A percentile compares a stretch with the other conserved stretches of the same genome.
Evolutionary conservation across 2,113 vertebrate genomes (phyloP).

Genomic region (Alaudala cheleensis): DNA sequence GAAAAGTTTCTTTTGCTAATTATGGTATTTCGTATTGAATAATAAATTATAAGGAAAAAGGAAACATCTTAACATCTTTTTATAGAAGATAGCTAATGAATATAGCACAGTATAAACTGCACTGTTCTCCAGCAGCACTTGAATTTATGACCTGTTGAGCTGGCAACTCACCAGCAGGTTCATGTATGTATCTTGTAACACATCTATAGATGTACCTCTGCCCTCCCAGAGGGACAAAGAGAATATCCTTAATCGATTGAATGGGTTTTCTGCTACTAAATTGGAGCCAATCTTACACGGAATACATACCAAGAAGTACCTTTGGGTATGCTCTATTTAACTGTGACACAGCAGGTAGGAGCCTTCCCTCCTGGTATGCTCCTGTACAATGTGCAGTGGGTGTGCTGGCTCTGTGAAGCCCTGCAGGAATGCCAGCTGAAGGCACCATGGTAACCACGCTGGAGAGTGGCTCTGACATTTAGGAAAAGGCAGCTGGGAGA

Average conservation of each 20-base stretch:
- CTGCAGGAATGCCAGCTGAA: background rate
- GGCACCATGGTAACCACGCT: constrained; percentile 7
- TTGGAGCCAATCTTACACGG: background rate
- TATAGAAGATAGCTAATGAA: background rate
- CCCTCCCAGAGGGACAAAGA: background rate
- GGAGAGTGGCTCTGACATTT: constrained; percentile 29
- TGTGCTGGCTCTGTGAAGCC: background rate
- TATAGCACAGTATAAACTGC: background rate
- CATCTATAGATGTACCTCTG: background rate
- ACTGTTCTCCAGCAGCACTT: background rate
- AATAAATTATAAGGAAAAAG: background rate
- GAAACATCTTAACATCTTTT: background rate
- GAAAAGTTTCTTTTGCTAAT: background rate
- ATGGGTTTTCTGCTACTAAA: background rate
- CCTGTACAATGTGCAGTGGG: background rate
- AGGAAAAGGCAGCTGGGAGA: constrained; percentile 4
- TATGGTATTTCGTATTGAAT: background rate
- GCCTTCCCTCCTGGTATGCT: background rate
- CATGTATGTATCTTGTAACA: background rate
- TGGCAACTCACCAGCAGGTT: background rate
- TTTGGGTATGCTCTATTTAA: background rate
- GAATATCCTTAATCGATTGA: background rate
- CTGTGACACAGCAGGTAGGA: background rate
- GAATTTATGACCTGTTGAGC: background rate
- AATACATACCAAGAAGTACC: background rate